A percentile compares a stretch with the other conserved stretches of the same genome.
These are phyloP conservation scores for Euplagia quadripunctaria DNA, from an alignment of 2,888 invertebrate species.

Conservation along the genomic window DNA sequence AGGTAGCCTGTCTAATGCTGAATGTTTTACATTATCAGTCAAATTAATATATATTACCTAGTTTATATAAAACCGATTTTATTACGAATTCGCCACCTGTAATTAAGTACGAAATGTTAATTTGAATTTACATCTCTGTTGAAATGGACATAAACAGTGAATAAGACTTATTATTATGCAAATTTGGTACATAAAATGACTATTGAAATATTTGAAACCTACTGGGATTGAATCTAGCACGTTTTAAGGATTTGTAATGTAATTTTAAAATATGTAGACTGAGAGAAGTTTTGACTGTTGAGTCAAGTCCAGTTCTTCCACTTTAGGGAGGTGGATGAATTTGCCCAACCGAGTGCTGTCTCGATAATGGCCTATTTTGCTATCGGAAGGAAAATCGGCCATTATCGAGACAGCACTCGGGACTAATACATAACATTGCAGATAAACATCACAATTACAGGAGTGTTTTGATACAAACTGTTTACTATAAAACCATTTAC, in stretches of 20 bases:
- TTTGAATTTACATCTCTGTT: neutral
- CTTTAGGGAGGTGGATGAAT: too few relatives aligned
- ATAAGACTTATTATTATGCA: neutral
- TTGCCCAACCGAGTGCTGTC: too few relatives aligned
- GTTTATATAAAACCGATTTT: neutral
- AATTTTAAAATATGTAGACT: too few relatives aligned
- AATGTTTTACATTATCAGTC: neutral
- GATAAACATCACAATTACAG: neutral
- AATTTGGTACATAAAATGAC: neutral
- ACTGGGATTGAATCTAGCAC: neutral
- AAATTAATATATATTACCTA: neutral
- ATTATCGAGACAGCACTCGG: too few relatives aligned
- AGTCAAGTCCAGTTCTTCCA: too few relatives aligned
- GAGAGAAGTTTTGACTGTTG: too few relatives aligned
- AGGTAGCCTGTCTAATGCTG: neutral
- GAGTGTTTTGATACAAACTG: neutral
- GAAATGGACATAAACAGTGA: neutral
- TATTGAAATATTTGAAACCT: neutral
- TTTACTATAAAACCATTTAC: neutral
- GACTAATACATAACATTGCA: too few relatives aligned
- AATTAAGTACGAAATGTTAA: neutral
- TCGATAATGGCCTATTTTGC: too few relatives aligned
- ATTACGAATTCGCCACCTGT: neutral
- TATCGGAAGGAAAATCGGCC: too few relatives aligned
- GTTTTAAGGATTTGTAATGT: too few relatives aligned